Evolutionary conservation across 2,113 vertebrate genomes (phyloP), one percentile per base, ranked within the genome.

Genomic region (Dasypus novemcinctus): DNA sequence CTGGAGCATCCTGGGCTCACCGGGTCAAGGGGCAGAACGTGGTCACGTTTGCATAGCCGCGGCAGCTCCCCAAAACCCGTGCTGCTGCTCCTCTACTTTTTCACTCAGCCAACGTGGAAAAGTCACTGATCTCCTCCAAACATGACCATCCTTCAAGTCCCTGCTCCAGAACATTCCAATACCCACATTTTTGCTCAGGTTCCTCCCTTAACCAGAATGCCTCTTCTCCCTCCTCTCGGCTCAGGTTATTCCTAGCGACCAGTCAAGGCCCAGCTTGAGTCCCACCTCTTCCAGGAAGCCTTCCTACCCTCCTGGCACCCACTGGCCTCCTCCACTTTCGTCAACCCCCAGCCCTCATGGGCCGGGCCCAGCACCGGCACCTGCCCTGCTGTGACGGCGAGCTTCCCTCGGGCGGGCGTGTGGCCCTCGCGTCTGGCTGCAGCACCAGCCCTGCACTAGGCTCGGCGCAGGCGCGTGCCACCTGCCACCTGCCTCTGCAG

Each of bases 351-450:
- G 20, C 17, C 31, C 75, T 6, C 12, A 20, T n/a, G 64, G 57
- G 20, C 85, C 21, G 23, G 46, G 54, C 8, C 23, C 0, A 63
- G 38, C 36, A 33, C 49, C 57, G 0, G 57, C 46, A 31, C 74
- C 41, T 8, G 20, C 1, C 63, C 91, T 13, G 27, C 46, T 2
- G 9, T 0, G 1, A 6, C 57, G 20, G 20, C 17, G n/a, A 43
- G 25, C 38, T 61, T n/a, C 36, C 18, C 23, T 31, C 2, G 1
- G 23, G 68, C 18, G 33, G 23, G 8, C 2, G 2, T 2, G 36
- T 14, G 36, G n/a, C 46, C 68, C 54, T 31, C 38, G 0, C 0
- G 31, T 52, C 64, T 72, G 0, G 0, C 38, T 13, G 59, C 2
- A 1, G 0, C 11, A 1, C 23, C 29, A 64, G 43, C 74, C 69